A percentile compares a stretch with the other conserved stretches of the same genome.
These are phyloP conservation scores for Indicator indicator DNA, from an alignment of 2,113 vertebrate species.

Conservation along the genomic window DNA sequence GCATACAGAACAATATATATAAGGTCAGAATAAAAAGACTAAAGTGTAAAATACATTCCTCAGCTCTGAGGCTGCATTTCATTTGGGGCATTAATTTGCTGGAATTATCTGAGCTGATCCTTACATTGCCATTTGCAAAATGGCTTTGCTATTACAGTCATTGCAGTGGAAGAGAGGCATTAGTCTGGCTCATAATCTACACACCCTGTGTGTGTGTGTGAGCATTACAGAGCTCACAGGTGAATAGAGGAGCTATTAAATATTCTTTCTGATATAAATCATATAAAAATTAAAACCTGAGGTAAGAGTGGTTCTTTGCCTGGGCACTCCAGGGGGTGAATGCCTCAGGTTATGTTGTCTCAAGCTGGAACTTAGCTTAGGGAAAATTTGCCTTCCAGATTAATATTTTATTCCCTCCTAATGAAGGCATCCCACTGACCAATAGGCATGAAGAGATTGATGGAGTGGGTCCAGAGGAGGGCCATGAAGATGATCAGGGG, in stretches of 20 bases:
- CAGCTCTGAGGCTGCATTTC: constrained; percentile 63
- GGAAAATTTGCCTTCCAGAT: background rate
- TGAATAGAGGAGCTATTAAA: constrained; percentile 53
- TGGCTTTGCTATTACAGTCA: constrained; percentile 68
- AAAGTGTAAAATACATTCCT: constrained; percentile 42
- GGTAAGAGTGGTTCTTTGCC: constrained; percentile 18
- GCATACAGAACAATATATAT: background rate
- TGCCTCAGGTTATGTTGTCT: background rate
- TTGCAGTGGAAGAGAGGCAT: constrained; percentile 66
- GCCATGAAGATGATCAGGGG: too few species aligned
- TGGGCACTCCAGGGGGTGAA: background rate
- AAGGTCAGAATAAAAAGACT: constrained; percentile 51
- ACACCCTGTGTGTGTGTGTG: background rate
- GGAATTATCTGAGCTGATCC: constrained; percentile 65
- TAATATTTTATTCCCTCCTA: background rate
- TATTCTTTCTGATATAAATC: constrained; percentile 45
- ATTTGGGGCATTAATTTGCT: constrained; percentile 70
- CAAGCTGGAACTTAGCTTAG: background rate
- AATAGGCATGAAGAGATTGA: background rate
- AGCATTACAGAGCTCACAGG: constrained; percentile 1
- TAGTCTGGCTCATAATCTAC: constrained; percentile 60
- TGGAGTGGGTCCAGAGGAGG: too few species aligned
- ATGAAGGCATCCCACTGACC: background rate
- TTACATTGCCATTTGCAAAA: constrained; percentile 71
- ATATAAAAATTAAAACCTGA: constrained; percentile 62